A percentile compares a stretch with the other conserved stretches of the same genome.
Conservation (phyloP, 2,113 vertebrate genomes). For the Ginglymostoma cirratum region DNA sequence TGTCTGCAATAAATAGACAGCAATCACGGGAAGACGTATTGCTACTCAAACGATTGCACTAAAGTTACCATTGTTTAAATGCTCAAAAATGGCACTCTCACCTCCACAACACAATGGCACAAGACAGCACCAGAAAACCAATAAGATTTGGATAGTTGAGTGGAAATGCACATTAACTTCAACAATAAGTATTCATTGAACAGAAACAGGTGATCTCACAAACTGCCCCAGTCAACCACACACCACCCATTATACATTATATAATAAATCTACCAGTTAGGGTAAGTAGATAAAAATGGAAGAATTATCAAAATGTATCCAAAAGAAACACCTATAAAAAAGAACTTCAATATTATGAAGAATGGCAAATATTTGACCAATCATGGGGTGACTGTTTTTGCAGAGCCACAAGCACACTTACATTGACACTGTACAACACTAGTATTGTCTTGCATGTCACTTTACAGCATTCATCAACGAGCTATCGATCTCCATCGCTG, state of each 20-base stretch:
- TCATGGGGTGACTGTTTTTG: neutral
- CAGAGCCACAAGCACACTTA: too few species aligned
- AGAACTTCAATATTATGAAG: neutral
- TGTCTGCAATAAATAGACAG: neutral
- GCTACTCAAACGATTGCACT: neutral
- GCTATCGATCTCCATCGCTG: neutral
- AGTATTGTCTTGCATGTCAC: neutral
- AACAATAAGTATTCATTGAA: neutral
- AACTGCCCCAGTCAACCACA: neutral
- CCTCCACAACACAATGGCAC: neutral
- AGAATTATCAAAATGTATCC: neutral
- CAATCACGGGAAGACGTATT: neutral
- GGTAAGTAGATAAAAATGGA: neutral
- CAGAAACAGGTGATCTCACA: neutral
- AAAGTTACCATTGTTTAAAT: neutral
- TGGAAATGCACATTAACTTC: neutral
- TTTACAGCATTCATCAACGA: neutral
- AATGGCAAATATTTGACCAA: neutral
- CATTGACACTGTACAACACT: neutral
- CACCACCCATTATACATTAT: neutral
- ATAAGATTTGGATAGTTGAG: neutral
- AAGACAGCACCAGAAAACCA: neutral
- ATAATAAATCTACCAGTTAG: neutral
- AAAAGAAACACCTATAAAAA: neutral
- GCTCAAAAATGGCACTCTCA: too few species aligned